These are phyloP conservation scores for Perca schrenkii DNA, from an alignment of 2,113 vertebrate species.

Conservation along the genomic window DNA sequence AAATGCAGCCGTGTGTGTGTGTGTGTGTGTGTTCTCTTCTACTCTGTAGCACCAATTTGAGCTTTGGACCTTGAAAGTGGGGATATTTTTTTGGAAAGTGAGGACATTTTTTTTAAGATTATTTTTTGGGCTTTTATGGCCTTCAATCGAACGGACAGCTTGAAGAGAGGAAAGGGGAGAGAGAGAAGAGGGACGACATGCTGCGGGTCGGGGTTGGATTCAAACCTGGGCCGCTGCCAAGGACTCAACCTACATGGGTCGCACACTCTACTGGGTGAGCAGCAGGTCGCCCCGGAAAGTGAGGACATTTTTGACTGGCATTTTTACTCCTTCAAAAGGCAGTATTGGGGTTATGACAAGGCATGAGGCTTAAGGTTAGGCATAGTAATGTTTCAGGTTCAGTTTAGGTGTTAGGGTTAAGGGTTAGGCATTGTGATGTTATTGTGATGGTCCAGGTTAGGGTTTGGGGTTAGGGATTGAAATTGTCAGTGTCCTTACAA, in stretches of 20 bases:
- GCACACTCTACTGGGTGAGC: no score
- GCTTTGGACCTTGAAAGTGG: conserved; percentile 32
- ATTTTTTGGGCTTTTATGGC: no score
- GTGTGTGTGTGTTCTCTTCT: conserved; percentile 5
- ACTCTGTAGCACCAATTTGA: not conserved
- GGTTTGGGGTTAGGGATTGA: not conserved
- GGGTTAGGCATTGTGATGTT: not conserved
- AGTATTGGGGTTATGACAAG: conserved; percentile 1
- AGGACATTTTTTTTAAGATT: not conserved
- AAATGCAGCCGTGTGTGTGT: conserved; percentile 37
- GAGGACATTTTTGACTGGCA: not conserved
- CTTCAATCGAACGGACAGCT: no score
- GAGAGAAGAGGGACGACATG: no score
- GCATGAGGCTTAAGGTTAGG: conserved; percentile 7
- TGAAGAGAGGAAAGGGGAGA: no score
- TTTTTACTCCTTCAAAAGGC: conserved; percentile 1
- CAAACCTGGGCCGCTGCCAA: no score
- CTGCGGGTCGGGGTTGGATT: no score
- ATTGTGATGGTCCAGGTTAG: not conserved
- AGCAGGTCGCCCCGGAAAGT: not conserved
- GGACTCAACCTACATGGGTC: no score
- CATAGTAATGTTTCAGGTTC: not conserved
- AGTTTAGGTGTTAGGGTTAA: not conserved
- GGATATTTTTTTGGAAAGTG: conserved; percentile 5
- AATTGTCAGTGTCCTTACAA: not conserved